Percentiles rank a stretch among this genome's conserved stretches.
Conservation (phyloP, 2,113 vertebrate genomes). For the Cephalopterus ornatus region DNA sequence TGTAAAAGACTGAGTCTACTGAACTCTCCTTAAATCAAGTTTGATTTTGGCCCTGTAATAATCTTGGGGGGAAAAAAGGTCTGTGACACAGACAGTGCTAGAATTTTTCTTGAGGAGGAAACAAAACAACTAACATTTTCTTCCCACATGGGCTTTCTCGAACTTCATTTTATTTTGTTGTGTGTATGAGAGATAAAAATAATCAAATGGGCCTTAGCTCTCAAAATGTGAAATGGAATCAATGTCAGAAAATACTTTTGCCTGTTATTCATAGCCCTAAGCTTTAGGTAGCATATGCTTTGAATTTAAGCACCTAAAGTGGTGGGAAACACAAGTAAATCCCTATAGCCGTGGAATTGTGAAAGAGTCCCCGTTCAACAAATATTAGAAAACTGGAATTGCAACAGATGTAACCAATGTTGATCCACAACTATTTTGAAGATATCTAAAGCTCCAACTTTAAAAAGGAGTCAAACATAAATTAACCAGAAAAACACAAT, state of each 20-base stretch:
- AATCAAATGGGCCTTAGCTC: background rate
- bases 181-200: background rate
- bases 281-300: background rate
- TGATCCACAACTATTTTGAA: background rate
- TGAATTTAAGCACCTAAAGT: background rate
- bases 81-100: accelerated
- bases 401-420: background rate
- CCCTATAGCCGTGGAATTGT: background rate
- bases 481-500: background rate
- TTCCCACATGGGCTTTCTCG: background rate
- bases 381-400: background rate
- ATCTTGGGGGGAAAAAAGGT: background rate
- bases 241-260: background rate
- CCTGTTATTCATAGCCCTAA: background rate
- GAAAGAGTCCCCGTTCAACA: background rate
- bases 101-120: background rate
- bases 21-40: background rate
- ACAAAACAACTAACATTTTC: background rate
- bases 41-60: background rate
- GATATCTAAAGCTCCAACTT: background rate
- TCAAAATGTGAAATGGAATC: background rate
- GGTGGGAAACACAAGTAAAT: background rate
- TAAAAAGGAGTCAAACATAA: background rate
- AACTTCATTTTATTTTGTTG: background rate
- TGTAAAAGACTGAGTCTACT: background rate